Conservation (phyloP, 2,888 invertebrate species). For the Drosophila testacea region DNA sequence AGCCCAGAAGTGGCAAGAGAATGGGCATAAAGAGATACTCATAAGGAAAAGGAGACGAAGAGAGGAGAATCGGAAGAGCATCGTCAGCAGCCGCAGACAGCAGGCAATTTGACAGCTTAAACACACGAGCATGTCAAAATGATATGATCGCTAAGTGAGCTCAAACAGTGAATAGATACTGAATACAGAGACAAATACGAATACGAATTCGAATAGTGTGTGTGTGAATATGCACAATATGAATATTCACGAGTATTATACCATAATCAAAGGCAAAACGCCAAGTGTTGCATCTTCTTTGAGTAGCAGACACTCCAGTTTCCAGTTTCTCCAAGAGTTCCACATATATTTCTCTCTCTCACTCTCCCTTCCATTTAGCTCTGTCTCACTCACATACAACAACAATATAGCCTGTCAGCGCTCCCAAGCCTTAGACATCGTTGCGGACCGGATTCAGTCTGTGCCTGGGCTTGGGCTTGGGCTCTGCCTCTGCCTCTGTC, state of each 20-base stretch:
- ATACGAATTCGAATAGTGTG: constrained; percentile 22
- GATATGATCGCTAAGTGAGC: constrained; percentile 81
- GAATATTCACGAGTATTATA: constrained; percentile 48
- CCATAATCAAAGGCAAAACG: constrained; percentile 63
- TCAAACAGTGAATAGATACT: constrained; percentile 55
- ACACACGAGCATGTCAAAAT: constrained; percentile 80
- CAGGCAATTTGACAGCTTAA: constrained; percentile 80
- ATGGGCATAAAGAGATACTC: background rate
- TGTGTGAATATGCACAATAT: constrained; percentile 11
- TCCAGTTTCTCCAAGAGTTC: constrained; percentile 4
- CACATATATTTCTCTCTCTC: background rate
- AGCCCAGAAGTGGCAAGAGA: constrained; percentile 28
- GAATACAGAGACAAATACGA: constrained; percentile 22
- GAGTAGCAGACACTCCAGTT: constrained; percentile 51
- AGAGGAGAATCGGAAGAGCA: constrained; percentile 9
- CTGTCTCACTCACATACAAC: constrained; percentile 11
- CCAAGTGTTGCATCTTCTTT: constrained; percentile 73
- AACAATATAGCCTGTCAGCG: constrained; percentile 56
- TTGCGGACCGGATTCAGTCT: constrained; percentile 49
- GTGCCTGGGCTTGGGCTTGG: constrained; percentile 17
- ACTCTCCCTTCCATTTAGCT: background rate
- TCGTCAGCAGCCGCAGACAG: constrained; percentile 63
- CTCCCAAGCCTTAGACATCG: constrained; percentile 32
- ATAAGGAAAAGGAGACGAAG: background rate
- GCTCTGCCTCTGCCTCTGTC: constrained; percentile 16